Base-by-base conservation (phyloP, 2,113 vertebrate genomes). In the Hemiscyllium ocellatum region DNA sequence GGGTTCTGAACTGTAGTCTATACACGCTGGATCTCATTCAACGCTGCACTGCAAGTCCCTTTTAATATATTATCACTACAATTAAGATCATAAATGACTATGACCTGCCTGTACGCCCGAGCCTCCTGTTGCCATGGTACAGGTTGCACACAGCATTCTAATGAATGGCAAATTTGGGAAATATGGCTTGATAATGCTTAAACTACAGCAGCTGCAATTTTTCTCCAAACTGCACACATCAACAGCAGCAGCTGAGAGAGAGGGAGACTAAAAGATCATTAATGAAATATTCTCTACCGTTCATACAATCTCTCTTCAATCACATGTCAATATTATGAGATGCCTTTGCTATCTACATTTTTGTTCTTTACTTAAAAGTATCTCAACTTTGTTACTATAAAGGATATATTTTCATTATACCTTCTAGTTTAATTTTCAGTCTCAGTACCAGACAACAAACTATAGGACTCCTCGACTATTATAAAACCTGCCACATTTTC, bases 121-220 rank as follows among this genome's bases (percentile, higher is more conserved):
- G 26, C 56, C 22, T 52, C 3, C 87, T 19, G 47, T 90, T 90
- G 87, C 87, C 52, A 90, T 90, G 56, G 87, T 52, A n/a, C 61
- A 61, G 56, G 87, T 33, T 33, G 52, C 87, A 24, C 3, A 26
- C 4, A 90, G 87, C 87, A 33, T 24, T 13, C 50, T 17, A 83
- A 90, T 61, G 61, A 90, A 90, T 90, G 22, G 52, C 87, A 90
- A 90, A 65, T 90, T 61, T 90, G 52, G 87, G 61, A n/a, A 52
- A 90, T 90, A 52, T 90, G 87, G 87, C 52, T 90, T 33, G 33
- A 90, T 90, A 13, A 61, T 90, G 61, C 15, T 29, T 90, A 65
- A 90, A 61, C 20, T 61, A 90, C 15, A 90, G 87, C 87, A 90
- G 52, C 52, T 90, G 52, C 87, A 52, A 56, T 29, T 52, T 1